These are phyloP conservation scores for Coccyzus lansbergi DNA, from an alignment of 2,797 vertebrate species.

Conservation along the genomic window DNA sequence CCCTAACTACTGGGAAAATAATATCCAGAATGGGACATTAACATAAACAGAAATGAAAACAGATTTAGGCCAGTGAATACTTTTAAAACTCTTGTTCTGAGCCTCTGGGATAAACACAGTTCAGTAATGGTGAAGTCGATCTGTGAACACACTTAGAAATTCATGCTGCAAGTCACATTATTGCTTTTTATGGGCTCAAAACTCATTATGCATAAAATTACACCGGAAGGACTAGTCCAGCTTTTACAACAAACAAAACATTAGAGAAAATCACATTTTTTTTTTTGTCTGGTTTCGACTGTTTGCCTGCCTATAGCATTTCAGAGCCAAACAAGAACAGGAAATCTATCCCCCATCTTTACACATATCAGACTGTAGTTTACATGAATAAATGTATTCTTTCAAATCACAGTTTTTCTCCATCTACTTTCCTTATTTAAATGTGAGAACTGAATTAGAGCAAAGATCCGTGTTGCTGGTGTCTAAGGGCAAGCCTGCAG, in stretches of 20 bases:
- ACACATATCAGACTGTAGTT: not conserved
- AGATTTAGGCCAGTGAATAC: not conserved
- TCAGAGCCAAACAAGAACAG: not conserved
- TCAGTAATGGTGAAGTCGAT: not conserved
- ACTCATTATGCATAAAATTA: not conserved
- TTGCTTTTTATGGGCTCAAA: not conserved
- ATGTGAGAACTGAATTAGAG: not conserved
- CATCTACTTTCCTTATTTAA: not conserved
- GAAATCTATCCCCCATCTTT: not conserved
- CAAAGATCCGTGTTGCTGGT: fast-evolving
- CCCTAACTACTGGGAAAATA: not conserved
- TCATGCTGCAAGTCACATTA: not conserved
- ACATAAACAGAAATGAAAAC: not conserved
- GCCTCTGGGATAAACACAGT: not conserved
- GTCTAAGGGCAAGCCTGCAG: not conserved
- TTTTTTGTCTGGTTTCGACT: not conserved
- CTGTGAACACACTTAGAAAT: not conserved
- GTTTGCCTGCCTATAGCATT: not conserved
- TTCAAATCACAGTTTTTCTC: not conserved
- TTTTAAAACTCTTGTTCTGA: not conserved
- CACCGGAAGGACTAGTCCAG: not conserved
- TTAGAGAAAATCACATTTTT: not conserved
- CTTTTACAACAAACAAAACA: not conserved
- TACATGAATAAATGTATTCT: not conserved
- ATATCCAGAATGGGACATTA: not conserved